Evolutionary conservation across 2,113 vertebrate species (phyloP), one percentile per base, ranked within the genome.

Genomic region (Syngnathus floridae): DNA sequence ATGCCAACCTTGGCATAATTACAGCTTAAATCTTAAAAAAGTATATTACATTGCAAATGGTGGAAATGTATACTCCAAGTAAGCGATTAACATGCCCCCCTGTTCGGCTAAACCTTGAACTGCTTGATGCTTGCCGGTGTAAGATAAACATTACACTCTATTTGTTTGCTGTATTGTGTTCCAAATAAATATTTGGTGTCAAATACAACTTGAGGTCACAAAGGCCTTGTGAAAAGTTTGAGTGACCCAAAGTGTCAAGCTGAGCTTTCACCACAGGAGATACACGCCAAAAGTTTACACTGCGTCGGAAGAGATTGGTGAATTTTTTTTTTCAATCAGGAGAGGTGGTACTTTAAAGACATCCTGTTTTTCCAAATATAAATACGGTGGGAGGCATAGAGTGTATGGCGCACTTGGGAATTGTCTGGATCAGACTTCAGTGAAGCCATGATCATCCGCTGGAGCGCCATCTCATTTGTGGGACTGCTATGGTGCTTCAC

Each of bases 121-220:
- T 66, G 5, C 41, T 64, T 4, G 35, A 9, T 52, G 13, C 54
- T 36, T 31, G 4, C 54, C 35, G 54, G 26, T 16, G 14, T 5
- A 56, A 65, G 56, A 67, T 22, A 49, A 77, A 71, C 36, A 16
- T 56, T 16, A 35, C 54, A 35, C 54, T 8, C 26, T 56, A 35
- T 56, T 56, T 56, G 38, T 43, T 22, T n/a, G 12, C 37, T 16
- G 17, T 36, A 66, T 38, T 64, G 41, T 62, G 66, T 70, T 19
- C 58, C 67, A 82, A 77, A 72, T 68, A 82, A 82, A 79, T 60
- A 83, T 70, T 65, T 76, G 58, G 13, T 62, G 21, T 65, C 72
- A 81, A 71, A 82, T 69, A 75, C 51, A 73, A 35, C 7, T 35
- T 67, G 8, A 62, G 75, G 82, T 22, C 72, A 76, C 31, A 64